Evolutionary conservation across 2,113 vertebrate genomes (phyloP).

Genomic region (Brienomyrus brachyistius): DNA sequence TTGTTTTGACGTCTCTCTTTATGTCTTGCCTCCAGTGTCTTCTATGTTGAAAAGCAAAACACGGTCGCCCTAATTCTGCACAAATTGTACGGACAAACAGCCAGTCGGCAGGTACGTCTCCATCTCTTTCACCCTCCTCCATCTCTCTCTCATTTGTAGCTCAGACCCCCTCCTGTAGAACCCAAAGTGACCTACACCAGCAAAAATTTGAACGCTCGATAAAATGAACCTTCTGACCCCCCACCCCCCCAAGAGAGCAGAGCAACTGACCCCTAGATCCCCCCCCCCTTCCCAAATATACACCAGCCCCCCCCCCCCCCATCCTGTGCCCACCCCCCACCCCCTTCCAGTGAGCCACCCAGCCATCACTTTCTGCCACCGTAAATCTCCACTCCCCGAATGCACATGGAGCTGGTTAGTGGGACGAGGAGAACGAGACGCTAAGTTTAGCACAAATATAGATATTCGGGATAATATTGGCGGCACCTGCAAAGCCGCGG

Average conservation of each 20-base stretch:
- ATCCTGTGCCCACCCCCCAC: constrained; percentile 27
- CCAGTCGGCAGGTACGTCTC: not conserved
- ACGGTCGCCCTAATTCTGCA: not conserved
- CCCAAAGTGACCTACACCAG: not conserved
- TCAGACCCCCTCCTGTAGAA: not conserved
- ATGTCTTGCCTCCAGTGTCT: not conserved
- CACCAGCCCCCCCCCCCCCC: not conserved
- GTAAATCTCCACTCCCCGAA: constrained; percentile 42
- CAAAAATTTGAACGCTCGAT: not conserved
- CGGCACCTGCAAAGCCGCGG: not conserved
- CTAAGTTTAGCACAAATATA: constrained; percentile 61
- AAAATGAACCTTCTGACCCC: not conserved
- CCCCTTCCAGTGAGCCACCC: not conserved
- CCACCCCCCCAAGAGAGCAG: not conserved
- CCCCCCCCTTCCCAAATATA: constrained; percentile 19
- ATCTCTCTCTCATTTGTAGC: not conserved
- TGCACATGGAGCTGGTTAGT: constrained; percentile 61
- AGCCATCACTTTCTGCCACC: constrained; percentile 30
- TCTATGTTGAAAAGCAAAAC: not conserved
- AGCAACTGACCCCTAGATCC: not conserved
- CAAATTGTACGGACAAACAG: not conserved
- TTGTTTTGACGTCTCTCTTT: not conserved
- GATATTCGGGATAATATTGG: constrained; percentile 50
- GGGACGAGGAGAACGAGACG: constrained; percentile 47
- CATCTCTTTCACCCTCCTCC: not conserved